Base-by-base conservation (phyloP, 2,797 vertebrate species). In the Cephalopachus bancanus region DNA sequence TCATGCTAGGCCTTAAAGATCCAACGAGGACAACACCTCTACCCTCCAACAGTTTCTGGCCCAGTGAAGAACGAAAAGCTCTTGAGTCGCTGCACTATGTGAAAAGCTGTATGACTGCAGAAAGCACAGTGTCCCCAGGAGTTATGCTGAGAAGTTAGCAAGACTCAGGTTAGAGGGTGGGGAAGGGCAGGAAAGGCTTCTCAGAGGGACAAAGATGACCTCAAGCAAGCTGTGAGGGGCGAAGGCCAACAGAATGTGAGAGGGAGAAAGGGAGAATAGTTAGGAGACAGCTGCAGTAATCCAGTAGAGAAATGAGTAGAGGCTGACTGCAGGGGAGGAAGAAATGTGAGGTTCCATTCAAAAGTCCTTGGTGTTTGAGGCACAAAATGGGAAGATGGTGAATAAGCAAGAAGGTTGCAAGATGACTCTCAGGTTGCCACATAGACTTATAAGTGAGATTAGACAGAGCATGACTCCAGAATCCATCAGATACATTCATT, bases 61-160 rank as follows among this genome's bases (percentile, higher is more conserved):
- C n/a, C 14, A 53, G n/a, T 53, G 16, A 17, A 33, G 57, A 69
- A 37, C 24, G 57, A 28, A 59, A 37, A 86, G 44, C 33, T 59
- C 2, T 22, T 9, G 1, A 65, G 19, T 67, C 71, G 10, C 2
- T 12, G 1, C 17, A 28, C 4, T 10, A 28, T 2, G 4, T 78
- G 15, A 78, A 24, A 75, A 88, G 19, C 6, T 3, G 8, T 81
- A 24, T 6, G 4, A 55, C 7, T 16, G 1, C 0, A 8, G 49
- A 64, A 26, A 92, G 12, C 17, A 64, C 5, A 55, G 24, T 24
- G 7, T 19, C 2, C 22, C 11, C 44, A 81, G 44, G 15, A 11
- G 0, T 76, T 85, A 15, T 49, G 3, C 26, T 55, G 5, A 89
- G 24, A 28, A 59, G 4, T 76, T 26, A 69, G 30, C 5, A 69